These are phyloP conservation scores for Tachuris rubrigastra DNA, from an alignment of 2,113 vertebrate species.

Conservation along the genomic window DNA sequence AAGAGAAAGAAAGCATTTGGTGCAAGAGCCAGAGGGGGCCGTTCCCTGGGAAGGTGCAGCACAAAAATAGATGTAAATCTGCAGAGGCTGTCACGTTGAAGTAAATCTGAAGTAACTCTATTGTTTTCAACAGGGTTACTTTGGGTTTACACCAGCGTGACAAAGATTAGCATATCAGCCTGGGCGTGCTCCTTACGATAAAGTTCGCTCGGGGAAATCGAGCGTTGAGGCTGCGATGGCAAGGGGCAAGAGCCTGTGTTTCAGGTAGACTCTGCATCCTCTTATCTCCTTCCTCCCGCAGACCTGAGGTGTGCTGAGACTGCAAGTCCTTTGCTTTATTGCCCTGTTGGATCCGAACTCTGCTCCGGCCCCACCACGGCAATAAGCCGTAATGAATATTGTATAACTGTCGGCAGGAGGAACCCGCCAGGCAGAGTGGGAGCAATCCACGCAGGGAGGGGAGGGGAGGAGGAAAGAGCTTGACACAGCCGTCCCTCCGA, in stretches of 20 bases:
- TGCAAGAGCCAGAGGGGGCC: background rate
- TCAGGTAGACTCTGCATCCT: background rate
- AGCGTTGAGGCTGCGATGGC: background rate
- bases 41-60: background rate
- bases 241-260: background rate
- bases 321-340: background rate
- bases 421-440: background rate
- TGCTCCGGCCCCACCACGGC: background rate
- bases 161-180: slow-evolving; percentile 22
- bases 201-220: rapidly evolving
- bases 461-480: background rate
- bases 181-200: background rate
- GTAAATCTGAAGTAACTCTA: slow-evolving; percentile 42
- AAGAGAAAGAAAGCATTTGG: background rate
- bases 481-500: background rate
- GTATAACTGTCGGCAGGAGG: background rate
- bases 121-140: slow-evolving; percentile 14
- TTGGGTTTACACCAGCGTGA: slow-evolving; percentile 26
- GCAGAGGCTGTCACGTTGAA: slow-evolving; percentile 23
- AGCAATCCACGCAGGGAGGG: background rate
- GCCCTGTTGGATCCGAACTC: background rate
- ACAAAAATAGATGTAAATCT: slow-evolving; percentile 28
- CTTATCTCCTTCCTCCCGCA: background rate
- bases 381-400: background rate
- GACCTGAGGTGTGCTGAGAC: background rate